Conservation (phyloP, 2,888 invertebrate genomes). For the Hololepta plana region DNA sequence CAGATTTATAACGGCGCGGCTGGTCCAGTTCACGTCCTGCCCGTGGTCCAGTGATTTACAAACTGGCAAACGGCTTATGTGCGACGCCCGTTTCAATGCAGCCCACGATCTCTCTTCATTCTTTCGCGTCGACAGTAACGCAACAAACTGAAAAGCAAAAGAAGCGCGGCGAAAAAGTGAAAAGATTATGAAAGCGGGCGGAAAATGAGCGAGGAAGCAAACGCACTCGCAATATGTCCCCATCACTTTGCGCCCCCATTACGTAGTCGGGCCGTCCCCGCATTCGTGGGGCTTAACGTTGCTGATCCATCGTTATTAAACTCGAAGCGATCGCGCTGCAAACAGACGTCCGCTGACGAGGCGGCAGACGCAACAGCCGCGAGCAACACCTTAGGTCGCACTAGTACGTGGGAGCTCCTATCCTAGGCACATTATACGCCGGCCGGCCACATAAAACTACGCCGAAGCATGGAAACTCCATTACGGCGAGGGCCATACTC, state of each 20-base stretch:
- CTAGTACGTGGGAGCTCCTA: too few relatives aligned
- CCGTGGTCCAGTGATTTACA: constrained; percentile 18
- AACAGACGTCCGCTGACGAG: constrained; percentile 4
- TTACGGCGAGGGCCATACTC: constrained; percentile 26
- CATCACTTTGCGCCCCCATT: too few relatives aligned
- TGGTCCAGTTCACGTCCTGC: constrained; percentile 11
- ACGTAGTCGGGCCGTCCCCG: constrained; percentile 1
- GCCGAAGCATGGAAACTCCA: constrained; percentile 29
- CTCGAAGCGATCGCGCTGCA: constrained; percentile 5
- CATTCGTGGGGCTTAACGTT: constrained; percentile 5
- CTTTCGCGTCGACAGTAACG: too few relatives aligned
- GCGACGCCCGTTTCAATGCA: constrained; percentile 3
- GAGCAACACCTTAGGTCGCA: constrained; percentile 23
- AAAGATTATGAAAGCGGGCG: too few relatives aligned
- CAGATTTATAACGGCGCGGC: constrained; percentile 22
- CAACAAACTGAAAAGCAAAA: too few relatives aligned
- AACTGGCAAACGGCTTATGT: constrained; percentile 10
- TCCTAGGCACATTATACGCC: constrained; percentile 22
- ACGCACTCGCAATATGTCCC: too few relatives aligned
- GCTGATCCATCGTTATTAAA: constrained; percentile 8
- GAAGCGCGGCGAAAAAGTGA: too few relatives aligned
- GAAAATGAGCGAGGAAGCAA: too few relatives aligned
- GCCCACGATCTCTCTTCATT: not conserved
- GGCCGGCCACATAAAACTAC: constrained; percentile 26
- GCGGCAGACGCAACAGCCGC: constrained; percentile 13